These are phyloP conservation scores for Clunio marinus DNA, from an alignment of 2,888 invertebrate species.

Conservation along the genomic window DNA sequence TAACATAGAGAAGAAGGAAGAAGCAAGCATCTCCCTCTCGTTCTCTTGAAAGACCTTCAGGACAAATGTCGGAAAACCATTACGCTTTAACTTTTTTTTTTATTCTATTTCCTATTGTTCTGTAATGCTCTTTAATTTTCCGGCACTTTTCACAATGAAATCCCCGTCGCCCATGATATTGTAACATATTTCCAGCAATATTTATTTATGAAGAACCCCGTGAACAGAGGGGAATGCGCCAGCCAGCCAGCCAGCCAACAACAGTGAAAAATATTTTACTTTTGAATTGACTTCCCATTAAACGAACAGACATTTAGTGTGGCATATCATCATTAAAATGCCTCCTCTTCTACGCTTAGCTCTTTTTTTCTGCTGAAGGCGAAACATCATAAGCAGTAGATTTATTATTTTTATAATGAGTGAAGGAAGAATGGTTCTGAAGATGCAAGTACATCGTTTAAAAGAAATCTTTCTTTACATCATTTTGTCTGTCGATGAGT, in stretches of 20 bases:
- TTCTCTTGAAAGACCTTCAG: neutral
- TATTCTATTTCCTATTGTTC: neutral
- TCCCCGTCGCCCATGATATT: neutral
- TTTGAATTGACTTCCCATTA: neutral
- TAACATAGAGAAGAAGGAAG: neutral
- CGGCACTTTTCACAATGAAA: conserved; percentile 19
- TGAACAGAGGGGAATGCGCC: neutral
- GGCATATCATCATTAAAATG: neutral
- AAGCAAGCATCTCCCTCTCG: neutral
- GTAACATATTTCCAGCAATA: neutral
- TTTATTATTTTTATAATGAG: too few relatives aligned
- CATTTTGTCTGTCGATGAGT: neutral
- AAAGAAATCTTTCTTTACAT: neutral
- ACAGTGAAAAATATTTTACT: too few relatives aligned
- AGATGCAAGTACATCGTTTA: neutral
- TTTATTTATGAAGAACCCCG: neutral
- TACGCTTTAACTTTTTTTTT: neutral
- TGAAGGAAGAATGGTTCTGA: too few relatives aligned
- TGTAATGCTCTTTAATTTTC: conserved; percentile 25
- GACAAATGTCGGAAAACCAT: conserved; percentile 2
- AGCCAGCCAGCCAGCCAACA: too few relatives aligned
- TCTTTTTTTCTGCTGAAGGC: neutral
- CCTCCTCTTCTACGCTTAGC: too few relatives aligned
- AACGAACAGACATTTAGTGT: neutral
- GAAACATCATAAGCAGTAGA: too few relatives aligned